Conservation (phyloP, 2,888 invertebrate species). For the Psylliodes chrysocephalus region DNA sequence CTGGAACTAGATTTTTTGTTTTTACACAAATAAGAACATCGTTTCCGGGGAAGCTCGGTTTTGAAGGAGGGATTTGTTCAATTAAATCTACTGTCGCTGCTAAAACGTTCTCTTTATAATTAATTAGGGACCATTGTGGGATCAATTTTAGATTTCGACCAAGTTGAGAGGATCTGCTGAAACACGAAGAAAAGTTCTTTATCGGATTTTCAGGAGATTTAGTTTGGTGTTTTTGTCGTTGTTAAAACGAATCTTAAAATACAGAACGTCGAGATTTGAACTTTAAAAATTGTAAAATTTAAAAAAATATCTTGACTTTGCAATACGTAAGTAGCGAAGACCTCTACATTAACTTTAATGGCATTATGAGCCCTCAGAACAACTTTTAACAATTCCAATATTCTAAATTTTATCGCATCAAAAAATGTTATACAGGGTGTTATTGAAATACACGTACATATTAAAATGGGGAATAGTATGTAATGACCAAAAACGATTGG, state of each 20-base stretch:
- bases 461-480: too few species aligned
- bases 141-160: conserved; percentile 32
- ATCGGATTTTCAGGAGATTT: conserved; percentile 23
- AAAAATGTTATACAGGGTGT: too few species aligned
- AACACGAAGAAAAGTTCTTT: conserved; percentile 14
- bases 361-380: too few species aligned
- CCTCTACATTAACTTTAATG: too few species aligned
- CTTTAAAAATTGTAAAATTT: too few species aligned
- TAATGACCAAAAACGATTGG: too few species aligned
- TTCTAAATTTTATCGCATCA: too few species aligned
- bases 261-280: too few species aligned
- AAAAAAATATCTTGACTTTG: too few species aligned
- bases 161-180: not conserved
- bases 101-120: conserved; percentile 33
- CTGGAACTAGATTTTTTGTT: conserved; percentile 36
- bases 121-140: conserved; percentile 34
- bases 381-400: too few species aligned
- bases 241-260: not conserved
- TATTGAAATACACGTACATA: too few species aligned
- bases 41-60: conserved; percentile 18
- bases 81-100: conserved; percentile 36
- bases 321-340: too few species aligned
- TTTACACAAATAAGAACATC: conserved; percentile 34
- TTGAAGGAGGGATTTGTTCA: conserved; percentile 31
- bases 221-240: conserved; percentile 16